Conservation (phyloP, 2,888 invertebrate genomes). For the Thecocarcelia acutangulata region DNA sequence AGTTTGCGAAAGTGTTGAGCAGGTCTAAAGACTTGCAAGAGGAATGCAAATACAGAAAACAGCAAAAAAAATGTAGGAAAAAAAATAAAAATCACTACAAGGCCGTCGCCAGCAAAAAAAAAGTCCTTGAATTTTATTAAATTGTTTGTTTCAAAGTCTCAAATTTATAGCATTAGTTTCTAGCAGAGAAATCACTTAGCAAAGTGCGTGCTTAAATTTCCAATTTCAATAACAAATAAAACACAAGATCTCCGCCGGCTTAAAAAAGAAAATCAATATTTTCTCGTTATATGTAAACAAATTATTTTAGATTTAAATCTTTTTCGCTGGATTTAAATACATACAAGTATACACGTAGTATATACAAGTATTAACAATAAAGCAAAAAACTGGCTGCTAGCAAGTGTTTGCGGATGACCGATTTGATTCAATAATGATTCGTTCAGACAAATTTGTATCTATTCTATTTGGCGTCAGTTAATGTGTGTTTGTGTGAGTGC, state of each 20-base stretch:
- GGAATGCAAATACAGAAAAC: conserved; percentile 35
- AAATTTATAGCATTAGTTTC: conserved; percentile 58
- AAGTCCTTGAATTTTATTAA: conserved; percentile 67
- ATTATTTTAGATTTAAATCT: neutral
- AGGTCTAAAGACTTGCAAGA: conserved; percentile 55
- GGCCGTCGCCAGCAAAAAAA: conserved; percentile 65
- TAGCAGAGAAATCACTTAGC: conserved; percentile 32
- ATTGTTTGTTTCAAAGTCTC: conserved; percentile 65
- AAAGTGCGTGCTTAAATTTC: conserved; percentile 61
- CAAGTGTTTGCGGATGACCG: conserved; percentile 3
- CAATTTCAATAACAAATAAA: neutral
- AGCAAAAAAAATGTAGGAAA: conserved; percentile 3
- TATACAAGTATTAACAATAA: no score
- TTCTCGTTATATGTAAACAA: conserved; percentile 10
- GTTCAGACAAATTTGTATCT: conserved; percentile 17
- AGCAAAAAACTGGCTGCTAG: neutral
- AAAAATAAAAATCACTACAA: conserved; percentile 43
- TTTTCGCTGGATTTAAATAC: neutral
- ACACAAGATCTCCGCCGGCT: conserved; percentile 44
- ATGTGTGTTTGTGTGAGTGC: neutral
- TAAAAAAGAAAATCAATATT: conserved; percentile 38
- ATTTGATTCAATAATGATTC: conserved; percentile 1
- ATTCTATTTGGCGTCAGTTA: neutral
- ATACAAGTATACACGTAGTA: no score
- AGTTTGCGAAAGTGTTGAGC: conserved; percentile 52